phyloP scores from a whole-genome alignment of 2,888 invertebrate species.

The Chymomyza amoena region DNA sequence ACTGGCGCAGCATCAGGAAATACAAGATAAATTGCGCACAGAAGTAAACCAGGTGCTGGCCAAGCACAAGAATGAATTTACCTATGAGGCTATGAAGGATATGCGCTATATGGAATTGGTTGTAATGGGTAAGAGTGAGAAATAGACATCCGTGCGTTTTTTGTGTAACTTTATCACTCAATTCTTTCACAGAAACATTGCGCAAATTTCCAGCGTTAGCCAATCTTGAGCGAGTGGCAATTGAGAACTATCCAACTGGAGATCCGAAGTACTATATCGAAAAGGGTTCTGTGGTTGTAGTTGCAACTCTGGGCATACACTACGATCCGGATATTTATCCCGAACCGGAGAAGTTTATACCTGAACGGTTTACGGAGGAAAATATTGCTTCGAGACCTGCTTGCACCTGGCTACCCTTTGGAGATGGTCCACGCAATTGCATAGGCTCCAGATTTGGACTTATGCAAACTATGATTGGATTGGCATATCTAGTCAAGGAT shows the following conservation, averaged over 20 bases:
- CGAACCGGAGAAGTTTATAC: constrained; percentile 81
- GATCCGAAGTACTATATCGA: constrained; percentile 75
- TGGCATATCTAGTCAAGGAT: constrained; percentile 24
- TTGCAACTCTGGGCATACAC: constrained; percentile 81
- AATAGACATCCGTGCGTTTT: too few relatives aligned
- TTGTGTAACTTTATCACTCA: neutral
- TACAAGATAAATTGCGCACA: constrained; percentile 77
- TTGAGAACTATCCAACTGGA: constrained; percentile 77
- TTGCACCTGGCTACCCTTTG: constrained; percentile 52
- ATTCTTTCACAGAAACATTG: constrained; percentile 78
- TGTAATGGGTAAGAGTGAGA: constrained; percentile 71
- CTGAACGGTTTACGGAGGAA: constrained; percentile 81
- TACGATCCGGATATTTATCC: constrained; percentile 81
- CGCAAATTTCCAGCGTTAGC: constrained; percentile 80
- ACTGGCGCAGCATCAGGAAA: constrained; percentile 78
- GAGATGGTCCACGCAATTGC: constrained; percentile 52
- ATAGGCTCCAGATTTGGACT: constrained; percentile 52
- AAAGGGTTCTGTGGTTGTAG: constrained; percentile 79
- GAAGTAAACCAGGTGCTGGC: constrained; percentile 76
- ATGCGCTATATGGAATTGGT: constrained; percentile 79
- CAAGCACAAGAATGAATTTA: constrained; percentile 74
- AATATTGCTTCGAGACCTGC: constrained; percentile 79
- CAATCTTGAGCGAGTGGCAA: constrained; percentile 79
- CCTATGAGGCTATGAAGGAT: constrained; percentile 70
- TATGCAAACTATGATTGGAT: constrained; percentile 23